Conservation (phyloP, 2,888 invertebrate species). For the Orthosia incerta region DNA sequence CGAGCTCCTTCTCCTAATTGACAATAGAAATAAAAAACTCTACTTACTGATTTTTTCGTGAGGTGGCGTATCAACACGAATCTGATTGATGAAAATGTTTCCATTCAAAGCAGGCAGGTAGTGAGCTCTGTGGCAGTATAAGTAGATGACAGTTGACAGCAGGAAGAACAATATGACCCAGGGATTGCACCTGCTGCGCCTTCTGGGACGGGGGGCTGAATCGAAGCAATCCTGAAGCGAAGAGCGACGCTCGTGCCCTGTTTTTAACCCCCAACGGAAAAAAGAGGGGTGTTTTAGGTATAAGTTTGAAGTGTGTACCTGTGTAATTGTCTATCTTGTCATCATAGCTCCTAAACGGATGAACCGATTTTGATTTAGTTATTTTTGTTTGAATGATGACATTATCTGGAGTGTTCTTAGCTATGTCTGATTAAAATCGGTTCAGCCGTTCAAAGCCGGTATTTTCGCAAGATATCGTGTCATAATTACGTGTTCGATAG, state of each 20-base stretch:
- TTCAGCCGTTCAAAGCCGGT: too few relatives aligned
- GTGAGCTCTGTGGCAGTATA: constrained; percentile 27
- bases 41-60: constrained; percentile 10
- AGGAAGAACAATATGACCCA: constrained; percentile 56
- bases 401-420: too few relatives aligned
- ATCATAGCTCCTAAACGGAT: too few relatives aligned
- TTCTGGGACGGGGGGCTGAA: constrained; percentile 11
- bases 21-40: not conserved
- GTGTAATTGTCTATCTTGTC: too few relatives aligned
- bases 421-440: too few relatives aligned
- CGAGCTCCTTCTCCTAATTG: too few relatives aligned
- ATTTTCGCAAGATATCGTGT: too few relatives aligned
- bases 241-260: constrained; percentile 54
- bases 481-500: too few relatives aligned
- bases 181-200: constrained; percentile 49
- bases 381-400: too few relatives aligned
- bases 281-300: too few relatives aligned
- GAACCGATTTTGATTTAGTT: too few relatives aligned
- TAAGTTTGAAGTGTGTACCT: too few relatives aligned
- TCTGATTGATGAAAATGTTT: not conserved
- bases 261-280: not conserved
- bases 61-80: not conserved
- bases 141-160: constrained; percentile 45
- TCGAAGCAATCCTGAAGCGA: constrained; percentile 66
- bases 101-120: not conserved